phyloP scores from a whole-genome alignment of 2,888 invertebrate genomes.

The Leptopilina syphax region DNA sequence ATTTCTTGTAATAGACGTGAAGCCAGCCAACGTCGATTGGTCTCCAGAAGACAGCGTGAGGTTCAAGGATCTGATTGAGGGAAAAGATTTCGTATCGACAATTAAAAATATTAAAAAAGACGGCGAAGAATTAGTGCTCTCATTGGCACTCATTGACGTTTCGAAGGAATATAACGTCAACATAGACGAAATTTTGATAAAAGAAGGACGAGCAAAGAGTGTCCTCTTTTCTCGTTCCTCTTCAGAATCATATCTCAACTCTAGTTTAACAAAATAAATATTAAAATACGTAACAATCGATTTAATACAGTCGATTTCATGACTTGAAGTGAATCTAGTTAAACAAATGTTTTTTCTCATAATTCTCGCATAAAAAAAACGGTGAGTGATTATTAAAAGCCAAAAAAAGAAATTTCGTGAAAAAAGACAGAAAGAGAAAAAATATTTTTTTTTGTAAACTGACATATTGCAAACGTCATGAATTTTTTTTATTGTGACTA shows the following conservation, averaged over 20 bases:
- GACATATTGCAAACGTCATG: background rate
- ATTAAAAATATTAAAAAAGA: slow-evolving; percentile 82
- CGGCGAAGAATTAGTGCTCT: slow-evolving; percentile 80
- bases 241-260: too few species aligned
- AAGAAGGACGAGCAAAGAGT: slow-evolving; percentile 78
- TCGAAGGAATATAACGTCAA: slow-evolving; percentile 83
- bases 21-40: slow-evolving; percentile 82
- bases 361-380: too few species aligned
- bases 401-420: too few species aligned
- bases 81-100: slow-evolving; percentile 84
- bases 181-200: slow-evolving; percentile 82
- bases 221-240: too few species aligned
- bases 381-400: too few species aligned
- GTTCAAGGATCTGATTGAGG: slow-evolving; percentile 85
- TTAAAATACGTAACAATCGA: background rate
- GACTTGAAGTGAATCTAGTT: too few species aligned
- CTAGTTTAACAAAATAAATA: too few species aligned
- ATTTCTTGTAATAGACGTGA: slow-evolving; percentile 75
- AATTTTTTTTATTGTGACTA: background rate
- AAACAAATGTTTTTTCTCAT: too few species aligned
- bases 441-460: background rate
- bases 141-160: slow-evolving; percentile 85
- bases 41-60: slow-evolving; percentile 85
- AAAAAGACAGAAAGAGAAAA: too few species aligned
- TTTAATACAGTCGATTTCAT: too few species aligned